A percentile compares a stretch with the other conserved stretches of the same genome.
These are phyloP conservation scores for Cercopithecus mona DNA, from an alignment of 2,113 vertebrate species.

Conservation along the genomic window DNA sequence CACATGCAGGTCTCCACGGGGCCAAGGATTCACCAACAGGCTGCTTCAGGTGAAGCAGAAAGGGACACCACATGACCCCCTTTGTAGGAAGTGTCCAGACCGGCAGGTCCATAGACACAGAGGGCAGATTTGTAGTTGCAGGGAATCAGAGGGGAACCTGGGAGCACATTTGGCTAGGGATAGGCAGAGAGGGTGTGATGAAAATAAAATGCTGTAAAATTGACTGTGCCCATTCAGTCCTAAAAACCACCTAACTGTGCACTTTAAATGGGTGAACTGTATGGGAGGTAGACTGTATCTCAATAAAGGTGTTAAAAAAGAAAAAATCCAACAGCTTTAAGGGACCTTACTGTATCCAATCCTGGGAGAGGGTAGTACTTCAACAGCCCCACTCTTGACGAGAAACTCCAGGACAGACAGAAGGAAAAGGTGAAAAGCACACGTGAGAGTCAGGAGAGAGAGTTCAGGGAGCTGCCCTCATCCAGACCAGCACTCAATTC, in stretches of 20 bases:
- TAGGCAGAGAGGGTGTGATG: too few relatives aligned
- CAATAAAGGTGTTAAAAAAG: not conserved
- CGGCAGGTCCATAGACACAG: not conserved
- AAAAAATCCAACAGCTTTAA: not conserved
- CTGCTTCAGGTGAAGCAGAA: not conserved
- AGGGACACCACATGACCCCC: not conserved
- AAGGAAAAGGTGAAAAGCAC: not conserved
- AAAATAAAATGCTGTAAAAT: not conserved
- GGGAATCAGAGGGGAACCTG: too few relatives aligned
- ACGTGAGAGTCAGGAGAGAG: fast-evolving
- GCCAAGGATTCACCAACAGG: not conserved
- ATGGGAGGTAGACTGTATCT: not conserved
- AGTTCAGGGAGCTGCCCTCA: not conserved
- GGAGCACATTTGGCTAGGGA: too few relatives aligned
- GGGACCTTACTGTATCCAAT: not conserved
- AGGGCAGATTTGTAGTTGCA: not conserved
- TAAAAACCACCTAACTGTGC: not conserved
- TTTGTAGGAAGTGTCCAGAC: not conserved
- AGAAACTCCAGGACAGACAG: not conserved
- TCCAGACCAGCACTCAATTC: not conserved
- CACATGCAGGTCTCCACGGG: not conserved
- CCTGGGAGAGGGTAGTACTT: not conserved
- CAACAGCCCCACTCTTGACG: not conserved
- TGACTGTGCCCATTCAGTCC: too few relatives aligned
- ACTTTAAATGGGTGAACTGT: not conserved